phyloP scores from a whole-genome alignment of 2,113 vertebrate genomes.

The Pteruthius melanotis region DNA sequence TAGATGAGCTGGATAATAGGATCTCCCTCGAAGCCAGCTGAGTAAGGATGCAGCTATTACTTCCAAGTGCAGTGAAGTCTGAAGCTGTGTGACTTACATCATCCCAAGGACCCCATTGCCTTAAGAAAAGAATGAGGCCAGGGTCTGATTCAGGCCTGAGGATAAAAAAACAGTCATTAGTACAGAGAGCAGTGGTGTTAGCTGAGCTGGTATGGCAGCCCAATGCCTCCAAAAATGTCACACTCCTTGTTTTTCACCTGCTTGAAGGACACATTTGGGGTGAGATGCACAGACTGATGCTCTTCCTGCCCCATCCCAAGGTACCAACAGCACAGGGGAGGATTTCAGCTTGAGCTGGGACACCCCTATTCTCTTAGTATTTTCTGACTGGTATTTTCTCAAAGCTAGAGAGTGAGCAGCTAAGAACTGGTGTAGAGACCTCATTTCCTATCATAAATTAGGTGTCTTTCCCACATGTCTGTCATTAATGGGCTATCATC shows the following conservation, averaged over 20 bases:
- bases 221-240: background rate
- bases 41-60: background rate
- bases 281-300: background rate
- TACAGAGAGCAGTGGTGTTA: background rate
- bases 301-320: background rate
- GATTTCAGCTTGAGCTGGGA: background rate
- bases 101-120: background rate
- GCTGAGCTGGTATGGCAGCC: background rate
- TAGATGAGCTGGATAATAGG: background rate
- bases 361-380: background rate
- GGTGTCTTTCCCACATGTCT: background rate
- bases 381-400: background rate
- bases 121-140: background rate
- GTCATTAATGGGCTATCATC: background rate
- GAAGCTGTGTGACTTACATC: background rate
- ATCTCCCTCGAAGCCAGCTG: background rate
- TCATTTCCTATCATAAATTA: background rate
- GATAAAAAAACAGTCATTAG: background rate
- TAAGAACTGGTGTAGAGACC: background rate
- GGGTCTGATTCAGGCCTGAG: background rate
- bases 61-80: conserved; percentile 6
- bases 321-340: background rate
- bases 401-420: background rate
- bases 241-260: background rate
- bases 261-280: background rate